Evolutionary conservation across 2,888 invertebrate species (phyloP).

Genomic region (Vannuccia rotundouncinata): DNA sequence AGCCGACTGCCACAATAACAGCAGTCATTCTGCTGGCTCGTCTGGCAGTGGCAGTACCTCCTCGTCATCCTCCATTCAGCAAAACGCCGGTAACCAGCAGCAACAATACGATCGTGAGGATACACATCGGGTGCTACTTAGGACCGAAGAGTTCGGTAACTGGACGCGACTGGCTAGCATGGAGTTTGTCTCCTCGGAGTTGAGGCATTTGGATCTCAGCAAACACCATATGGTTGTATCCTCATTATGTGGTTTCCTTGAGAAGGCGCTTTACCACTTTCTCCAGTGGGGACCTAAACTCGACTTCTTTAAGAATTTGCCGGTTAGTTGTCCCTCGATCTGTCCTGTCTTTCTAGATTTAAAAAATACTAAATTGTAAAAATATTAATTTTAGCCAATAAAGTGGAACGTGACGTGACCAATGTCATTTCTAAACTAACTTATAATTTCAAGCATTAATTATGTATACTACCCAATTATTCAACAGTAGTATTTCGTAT

Average conservation of each 20-base stretch:
- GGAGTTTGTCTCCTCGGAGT: neutral
- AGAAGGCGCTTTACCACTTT: neutral
- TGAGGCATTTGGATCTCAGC: neutral
- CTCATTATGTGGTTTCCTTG: neutral
- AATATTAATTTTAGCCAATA: too few species aligned
- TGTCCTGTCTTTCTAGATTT: too few species aligned
- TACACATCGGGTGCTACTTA: neutral
- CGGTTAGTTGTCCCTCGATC: neutral
- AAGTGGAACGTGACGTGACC: too few species aligned
- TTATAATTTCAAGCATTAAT: too few species aligned
- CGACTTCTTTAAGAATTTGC: neutral
- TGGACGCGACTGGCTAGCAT: neutral
- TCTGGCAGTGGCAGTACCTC: neutral
- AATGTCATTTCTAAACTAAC: too few species aligned
- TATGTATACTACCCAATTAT: too few species aligned
- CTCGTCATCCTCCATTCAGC: neutral
- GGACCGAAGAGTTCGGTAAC: neutral
- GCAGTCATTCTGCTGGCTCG: neutral
- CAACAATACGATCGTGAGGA: neutral
- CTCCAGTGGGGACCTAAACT: neutral
- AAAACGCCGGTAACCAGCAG: neutral
- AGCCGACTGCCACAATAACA: too few species aligned
- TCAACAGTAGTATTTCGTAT: too few species aligned
- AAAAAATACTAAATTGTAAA: too few species aligned
- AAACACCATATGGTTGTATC: neutral